Conservation (phyloP, 2,888 invertebrate species). For the Synergus gifuensis region DNA sequence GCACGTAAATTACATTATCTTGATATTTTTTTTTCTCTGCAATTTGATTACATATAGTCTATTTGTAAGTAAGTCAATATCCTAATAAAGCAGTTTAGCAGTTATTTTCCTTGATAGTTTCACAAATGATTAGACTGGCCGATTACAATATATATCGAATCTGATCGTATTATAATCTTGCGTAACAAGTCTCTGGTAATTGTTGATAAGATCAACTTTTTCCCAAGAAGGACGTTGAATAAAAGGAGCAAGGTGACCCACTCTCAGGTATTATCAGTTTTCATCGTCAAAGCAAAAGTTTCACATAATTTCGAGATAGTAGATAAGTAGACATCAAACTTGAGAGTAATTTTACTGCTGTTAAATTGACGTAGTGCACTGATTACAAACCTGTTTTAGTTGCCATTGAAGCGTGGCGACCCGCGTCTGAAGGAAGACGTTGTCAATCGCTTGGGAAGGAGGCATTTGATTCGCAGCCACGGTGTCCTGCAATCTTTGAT, state of each 20-base stretch:
- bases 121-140: background rate
- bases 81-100: background rate
- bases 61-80: background rate
- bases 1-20: background rate
- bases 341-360: background rate
- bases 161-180: background rate
- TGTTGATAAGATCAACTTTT: slow-evolving; percentile 18
- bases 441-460: slow-evolving; percentile 79
- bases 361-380: background rate
- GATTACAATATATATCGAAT: slow-evolving; percentile 5
- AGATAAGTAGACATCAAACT: background rate
- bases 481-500: too few relatives aligned
- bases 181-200: slow-evolving; percentile 10
- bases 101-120: background rate
- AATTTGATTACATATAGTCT: background rate
- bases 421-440: slow-evolving; percentile 83
- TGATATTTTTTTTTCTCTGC: background rate
- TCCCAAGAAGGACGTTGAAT: slow-evolving; percentile 45
- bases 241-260: slow-evolving; percentile 58
- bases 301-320: background rate
- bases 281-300: slow-evolving; percentile 1
- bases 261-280: slow-evolving; percentile 53
- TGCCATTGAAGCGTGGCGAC: slow-evolving; percentile 87
- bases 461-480: slow-evolving; percentile 69
- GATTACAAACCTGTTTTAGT: slow-evolving; percentile 82